Evolutionary conservation across 1,140 invertebrate species (phyloP).

Genomic region (Caenorhabditis inopinata): DNA sequence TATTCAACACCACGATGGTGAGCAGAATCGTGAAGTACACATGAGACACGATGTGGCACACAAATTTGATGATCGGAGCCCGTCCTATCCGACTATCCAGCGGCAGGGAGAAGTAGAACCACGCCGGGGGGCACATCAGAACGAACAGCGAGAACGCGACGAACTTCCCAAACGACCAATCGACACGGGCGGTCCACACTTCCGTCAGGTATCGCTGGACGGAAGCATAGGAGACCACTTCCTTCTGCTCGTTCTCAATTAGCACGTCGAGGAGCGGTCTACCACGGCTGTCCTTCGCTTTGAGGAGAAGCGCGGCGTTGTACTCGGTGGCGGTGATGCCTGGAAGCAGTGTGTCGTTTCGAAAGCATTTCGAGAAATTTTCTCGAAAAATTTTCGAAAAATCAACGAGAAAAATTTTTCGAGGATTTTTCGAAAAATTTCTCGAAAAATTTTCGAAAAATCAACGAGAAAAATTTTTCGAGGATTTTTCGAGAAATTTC

Average conservation of each 20-base stretch:
- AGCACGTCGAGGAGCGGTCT: slow-evolving; percentile 93
- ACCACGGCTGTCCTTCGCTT: slow-evolving; percentile 84
- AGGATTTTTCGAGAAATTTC: too few relatives aligned
- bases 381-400: neutral
- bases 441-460: too few relatives aligned
- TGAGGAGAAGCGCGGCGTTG: slow-evolving; percentile 85
- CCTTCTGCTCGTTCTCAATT: slow-evolving; percentile 89
- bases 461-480: too few relatives aligned
- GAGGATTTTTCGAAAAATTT: too few relatives aligned
- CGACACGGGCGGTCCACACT: slow-evolving; percentile 89
- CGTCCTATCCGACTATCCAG: slow-evolving; percentile 83
- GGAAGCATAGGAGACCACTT: slow-evolving; percentile 66
- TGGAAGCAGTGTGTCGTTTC: neutral
- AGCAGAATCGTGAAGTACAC: slow-evolving; percentile 92
- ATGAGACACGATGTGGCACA: slow-evolving; percentile 97
- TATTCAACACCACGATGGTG: slow-evolving; percentile 68
- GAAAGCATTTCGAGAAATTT: too few relatives aligned
- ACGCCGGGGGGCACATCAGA: slow-evolving; percentile 87
- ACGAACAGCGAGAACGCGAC: slow-evolving; percentile 85
- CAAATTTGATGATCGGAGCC: slow-evolving; percentile 93
- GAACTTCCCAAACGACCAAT: slow-evolving; percentile 90
- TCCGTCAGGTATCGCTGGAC: slow-evolving; percentile 77
- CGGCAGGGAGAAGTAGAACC: slow-evolving; percentile 92
- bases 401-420: too few relatives aligned
- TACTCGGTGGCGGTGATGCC: slow-evolving; percentile 86